Base-by-base conservation (phyloP, 2,888 invertebrate species). In the Caenorhabditis panamensis region DNA sequence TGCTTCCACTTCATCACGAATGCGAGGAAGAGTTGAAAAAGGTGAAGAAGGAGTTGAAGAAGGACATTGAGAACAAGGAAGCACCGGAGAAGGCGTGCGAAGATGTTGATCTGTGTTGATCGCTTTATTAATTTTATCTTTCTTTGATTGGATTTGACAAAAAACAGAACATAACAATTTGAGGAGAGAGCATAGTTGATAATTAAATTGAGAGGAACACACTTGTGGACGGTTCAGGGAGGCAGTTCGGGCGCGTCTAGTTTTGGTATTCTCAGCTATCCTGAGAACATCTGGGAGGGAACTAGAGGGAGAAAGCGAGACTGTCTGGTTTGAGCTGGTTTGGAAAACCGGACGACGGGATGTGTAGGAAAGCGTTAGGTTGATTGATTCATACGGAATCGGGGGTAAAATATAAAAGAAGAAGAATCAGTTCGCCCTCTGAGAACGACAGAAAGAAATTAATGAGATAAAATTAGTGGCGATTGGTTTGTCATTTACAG, bases 11-110 rank as follows among this genome's bases (percentile, higher is more conserved):
- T 6, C 80, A 80, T 49, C 75, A 80, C 28, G 67, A 80, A 41
- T 80, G 80, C 41, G 80, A 80, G 44, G 66, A 76, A 37, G 76
- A 76, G 56, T 44, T 80, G 59, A 75, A 71, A 54, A 64, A 73
- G 36, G 69, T 80, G 22, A 80, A 80, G 76, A 76, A 80, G 24
- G 71, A 80, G 66, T 53, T 80, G 76, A 80, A 80, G 67, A 81
- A 81, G 66, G 81, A 76, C 31, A 77, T 81, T 28, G 81, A 81
- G 26, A 61, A 81, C 53, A 66, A 66, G 47, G 67, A 67, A 16
- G 13, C 76, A 6, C 81, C 81, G 20, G 66, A 81, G 31, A 81
- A 77, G 54, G 81, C 81, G 6, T 81, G 81, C 63, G 67, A 81
- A 18, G 77, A 72, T 37, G 67, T 81, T 6, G 77, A 77, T 59